phyloP scores from a whole-genome alignment of 2,113 vertebrate species.

The Triplophysa siluroides region DNA sequence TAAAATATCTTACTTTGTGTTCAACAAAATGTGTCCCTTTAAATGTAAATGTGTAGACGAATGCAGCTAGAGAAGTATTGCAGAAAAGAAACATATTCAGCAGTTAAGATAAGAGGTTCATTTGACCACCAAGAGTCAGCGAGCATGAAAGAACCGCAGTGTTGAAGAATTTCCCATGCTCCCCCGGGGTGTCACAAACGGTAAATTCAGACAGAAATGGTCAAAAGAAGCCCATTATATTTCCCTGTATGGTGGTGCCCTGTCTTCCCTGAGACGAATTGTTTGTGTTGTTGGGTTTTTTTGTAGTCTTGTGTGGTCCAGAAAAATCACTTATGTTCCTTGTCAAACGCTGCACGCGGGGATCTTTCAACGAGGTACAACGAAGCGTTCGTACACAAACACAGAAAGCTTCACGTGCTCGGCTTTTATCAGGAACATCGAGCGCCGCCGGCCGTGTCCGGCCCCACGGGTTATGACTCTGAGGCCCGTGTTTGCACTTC shows the following conservation, averaged over 20 bases:
- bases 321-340: no score
- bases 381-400: neutral
- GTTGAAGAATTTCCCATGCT: no score
- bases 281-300: neutral
- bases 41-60: no score
- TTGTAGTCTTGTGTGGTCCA: neutral
- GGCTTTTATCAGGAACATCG: neutral
- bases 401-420: neutral
- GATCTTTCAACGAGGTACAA: neutral
- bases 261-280: neutral
- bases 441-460: slow-evolving; percentile 2
- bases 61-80: no score
- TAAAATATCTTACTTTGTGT: no score
- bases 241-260: neutral
- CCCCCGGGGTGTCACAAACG: neutral
- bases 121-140: no score
- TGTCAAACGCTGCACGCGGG: no score
- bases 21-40: no score
- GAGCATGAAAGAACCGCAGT: no score
- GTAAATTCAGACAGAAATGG: neutral
- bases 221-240: neutral
- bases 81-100: no score
- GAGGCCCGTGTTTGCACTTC: slow-evolving; percentile 8
- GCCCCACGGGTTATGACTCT: neutral
- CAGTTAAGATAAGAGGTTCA: no score